Evolutionary conservation across 2,888 invertebrate genomes (phyloP).

Genomic region (Mystacides longicornis): DNA sequence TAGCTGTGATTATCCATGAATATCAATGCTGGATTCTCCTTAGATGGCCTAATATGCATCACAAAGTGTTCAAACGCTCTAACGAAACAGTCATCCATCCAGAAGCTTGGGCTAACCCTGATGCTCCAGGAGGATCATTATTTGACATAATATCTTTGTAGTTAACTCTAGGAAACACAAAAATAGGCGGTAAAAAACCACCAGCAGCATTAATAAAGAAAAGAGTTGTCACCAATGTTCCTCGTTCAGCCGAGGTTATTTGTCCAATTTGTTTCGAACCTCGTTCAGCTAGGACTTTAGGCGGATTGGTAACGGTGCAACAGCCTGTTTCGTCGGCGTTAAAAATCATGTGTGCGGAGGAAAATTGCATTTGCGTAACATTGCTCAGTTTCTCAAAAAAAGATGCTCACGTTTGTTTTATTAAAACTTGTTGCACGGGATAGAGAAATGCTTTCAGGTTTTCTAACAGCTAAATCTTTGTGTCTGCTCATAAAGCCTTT

Average conservation of each 20-base stretch:
- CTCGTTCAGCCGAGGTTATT: constrained; percentile 30
- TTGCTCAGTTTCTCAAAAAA: constrained; percentile 4
- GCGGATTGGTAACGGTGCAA: constrained; percentile 32
- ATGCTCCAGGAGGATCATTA: constrained; percentile 24
- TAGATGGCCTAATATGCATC: constrained; percentile 25
- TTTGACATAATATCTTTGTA: constrained; percentile 25
- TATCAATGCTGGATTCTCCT: constrained; percentile 25
- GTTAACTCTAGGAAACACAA: constrained; percentile 26
- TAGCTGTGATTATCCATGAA: constrained; percentile 26
- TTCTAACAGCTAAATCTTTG: neutral
- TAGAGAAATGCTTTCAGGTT: neutral
- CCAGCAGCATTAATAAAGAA: constrained; percentile 26
- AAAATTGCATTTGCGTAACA: constrained; percentile 15
- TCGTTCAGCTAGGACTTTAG: constrained; percentile 30
- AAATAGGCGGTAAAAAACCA: constrained; percentile 25
- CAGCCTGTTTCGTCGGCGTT: constrained; percentile 33
- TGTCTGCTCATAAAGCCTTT: constrained; percentile 5
- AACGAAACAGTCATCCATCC: constrained; percentile 26
- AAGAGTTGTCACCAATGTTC: constrained; percentile 28
- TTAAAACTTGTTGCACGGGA: constrained; percentile 5
- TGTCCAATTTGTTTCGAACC: constrained; percentile 28
- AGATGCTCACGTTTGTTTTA: constrained; percentile 2
- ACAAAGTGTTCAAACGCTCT: constrained; percentile 26
- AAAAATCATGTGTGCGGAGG: constrained; percentile 26
- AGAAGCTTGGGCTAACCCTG: constrained; percentile 23